A percentile compares a stretch with the other conserved stretches of the same genome.
phyloP scores from a whole-genome alignment of 2,113 vertebrate genomes.

The Protobothrops mucrosquamatus region DNA sequence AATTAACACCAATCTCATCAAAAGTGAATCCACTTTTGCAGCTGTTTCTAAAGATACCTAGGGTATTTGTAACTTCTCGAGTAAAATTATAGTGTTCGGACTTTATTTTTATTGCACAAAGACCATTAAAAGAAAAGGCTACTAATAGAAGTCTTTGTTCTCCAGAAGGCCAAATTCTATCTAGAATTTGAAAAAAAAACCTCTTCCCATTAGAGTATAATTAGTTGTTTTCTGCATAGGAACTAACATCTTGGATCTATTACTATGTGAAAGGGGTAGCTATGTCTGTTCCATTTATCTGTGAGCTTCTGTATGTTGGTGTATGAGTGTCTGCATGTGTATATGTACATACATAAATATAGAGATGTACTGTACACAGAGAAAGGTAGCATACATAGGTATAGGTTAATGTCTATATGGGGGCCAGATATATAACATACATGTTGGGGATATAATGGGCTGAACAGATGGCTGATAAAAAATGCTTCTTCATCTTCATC shows the following conservation, averaged over 20 bases:
- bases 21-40: conserved; percentile 77
- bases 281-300: conserved; percentile 29
- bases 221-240: conserved; percentile 43
- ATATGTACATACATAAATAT: conserved; percentile 19
- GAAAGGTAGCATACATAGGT: conserved; percentile 8
- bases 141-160: conserved; percentile 70
- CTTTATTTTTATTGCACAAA: conserved; percentile 73
- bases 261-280: conserved; percentile 32
- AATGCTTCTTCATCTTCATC: conserved; percentile 68
- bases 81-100: conserved; percentile 75
- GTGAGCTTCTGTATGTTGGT: background rate
- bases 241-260: conserved; percentile 14
- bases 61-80: conserved; percentile 74
- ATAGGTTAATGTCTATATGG: conserved; percentile 45
- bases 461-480: conserved; percentile 65
- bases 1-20: conserved; percentile 84
- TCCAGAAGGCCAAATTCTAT: conserved; percentile 37
- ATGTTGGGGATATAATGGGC: conserved; percentile 52
- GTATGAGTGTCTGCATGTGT: background rate
- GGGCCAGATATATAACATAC: conserved; percentile 34
- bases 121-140: conserved; percentile 64
- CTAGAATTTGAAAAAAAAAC: conserved; percentile 33
- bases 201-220: conserved; percentile 40
- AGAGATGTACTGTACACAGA: background rate
- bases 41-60: conserved; percentile 81